Evolutionary conservation across 2,797 vertebrate species (phyloP), one percentile per base, ranked within the genome.

Genomic region (Sphaeramia orbicularis): DNA sequence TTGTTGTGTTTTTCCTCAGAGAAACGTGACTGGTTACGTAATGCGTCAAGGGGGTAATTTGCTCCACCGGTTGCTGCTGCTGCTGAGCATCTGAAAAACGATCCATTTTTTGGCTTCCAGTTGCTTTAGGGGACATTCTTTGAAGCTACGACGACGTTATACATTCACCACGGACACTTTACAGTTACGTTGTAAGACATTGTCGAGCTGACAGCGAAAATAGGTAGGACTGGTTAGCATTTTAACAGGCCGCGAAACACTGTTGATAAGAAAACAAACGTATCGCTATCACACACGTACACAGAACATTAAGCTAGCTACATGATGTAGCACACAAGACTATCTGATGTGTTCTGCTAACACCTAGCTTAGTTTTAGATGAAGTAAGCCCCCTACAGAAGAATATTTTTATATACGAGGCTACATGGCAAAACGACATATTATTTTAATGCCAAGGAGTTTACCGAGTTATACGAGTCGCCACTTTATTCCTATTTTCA

Each of bases 21-120:
- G 51, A 62, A 74, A 81, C 81, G 81, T 80, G 76, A 86, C 55
- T 37, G 38, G 35, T 87, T 87, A 84, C 88, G 83, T 90, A 87
- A 88, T 48, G 10, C n/a, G 59, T 24, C 21, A 27, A 49, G 10
- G 35, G 15, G 32, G 8, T 64, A 45, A 58, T 80, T 77, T 62
- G 54, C 63, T 44, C 13, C 48, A 45, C 43, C 43, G 35, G 62
- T 41, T 36, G 50, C 38, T 50, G 47, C 52, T 70, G 53, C 37
- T 45, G 52, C 52, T 73, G 47, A 6, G 57, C 61, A n/a, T 64
- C 6, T 19, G 52, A 63, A 12, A n/a, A 54, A 30, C 63, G 7
- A 24, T 35, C 45, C 21, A 21, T 6, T 21, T 62, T 53, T 42
- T 15, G 55, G 27, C 10, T 30, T 45, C 27, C 18, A 16, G 12